These are phyloP conservation scores for Onthophagus sagittarius DNA, from an alignment of 2,888 invertebrate species.

Conservation along the genomic window DNA sequence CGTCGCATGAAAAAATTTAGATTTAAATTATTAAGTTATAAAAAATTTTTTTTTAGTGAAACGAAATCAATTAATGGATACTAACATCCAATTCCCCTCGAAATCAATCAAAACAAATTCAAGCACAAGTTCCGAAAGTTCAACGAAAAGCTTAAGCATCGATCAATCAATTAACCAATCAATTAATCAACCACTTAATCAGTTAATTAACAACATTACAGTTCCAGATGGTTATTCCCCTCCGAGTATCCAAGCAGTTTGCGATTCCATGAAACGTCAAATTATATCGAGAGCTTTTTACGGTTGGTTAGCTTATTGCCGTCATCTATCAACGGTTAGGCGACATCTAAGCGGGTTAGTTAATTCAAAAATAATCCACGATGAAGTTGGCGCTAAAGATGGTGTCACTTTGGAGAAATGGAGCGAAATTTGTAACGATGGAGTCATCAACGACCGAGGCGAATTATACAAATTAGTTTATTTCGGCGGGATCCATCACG, in stretches of 20 bases:
- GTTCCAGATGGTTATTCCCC: conserved; percentile 47
- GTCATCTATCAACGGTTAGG: conserved; percentile 87
- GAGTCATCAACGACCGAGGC: conserved; percentile 58
- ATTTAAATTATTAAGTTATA: not conserved
- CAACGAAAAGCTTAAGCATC: conserved; percentile 51
- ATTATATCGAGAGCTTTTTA: conserved; percentile 94
- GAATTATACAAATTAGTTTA: conserved; percentile 83
- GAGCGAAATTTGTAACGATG: conserved; percentile 63
- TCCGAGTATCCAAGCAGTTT: conserved; percentile 60
- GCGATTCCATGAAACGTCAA: conserved; percentile 92
- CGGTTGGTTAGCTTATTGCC: conserved; percentile 92
- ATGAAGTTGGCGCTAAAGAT: conserved; percentile 59
- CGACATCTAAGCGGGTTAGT: conserved; percentile 90
- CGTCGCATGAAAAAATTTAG: conserved; percentile 2
- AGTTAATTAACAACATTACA: too few relatives aligned
- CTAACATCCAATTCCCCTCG: conserved; percentile 46
- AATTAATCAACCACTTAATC: too few relatives aligned
- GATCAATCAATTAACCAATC: conserved; percentile 48
- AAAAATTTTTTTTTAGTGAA: conserved; percentile 52
- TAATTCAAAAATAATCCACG: conserved; percentile 65
- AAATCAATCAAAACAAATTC: conserved; percentile 55
- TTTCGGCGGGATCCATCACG: conserved; percentile 80
- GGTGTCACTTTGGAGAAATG: conserved; percentile 74
- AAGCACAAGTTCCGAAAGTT: conserved; percentile 67
- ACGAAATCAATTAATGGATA: conserved; percentile 64